These are phyloP conservation scores for Chirona hameri DNA, from an alignment of 2,888 invertebrate genomes.

Conservation along the genomic window DNA sequence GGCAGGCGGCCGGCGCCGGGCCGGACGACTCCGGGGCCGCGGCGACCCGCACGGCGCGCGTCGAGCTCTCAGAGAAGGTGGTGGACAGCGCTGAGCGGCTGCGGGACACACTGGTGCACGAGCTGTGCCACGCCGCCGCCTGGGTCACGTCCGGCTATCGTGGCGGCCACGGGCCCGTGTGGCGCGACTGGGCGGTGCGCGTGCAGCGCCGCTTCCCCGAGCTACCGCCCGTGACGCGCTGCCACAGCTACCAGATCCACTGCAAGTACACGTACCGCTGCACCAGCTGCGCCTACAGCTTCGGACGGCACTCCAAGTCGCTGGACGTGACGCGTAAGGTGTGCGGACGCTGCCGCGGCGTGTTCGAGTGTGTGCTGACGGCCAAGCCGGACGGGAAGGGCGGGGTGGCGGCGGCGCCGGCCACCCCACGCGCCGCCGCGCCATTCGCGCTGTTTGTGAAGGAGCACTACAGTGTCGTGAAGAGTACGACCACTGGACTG, in stretches of 20 bases:
- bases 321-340: constrained; percentile 66
- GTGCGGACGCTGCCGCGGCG: constrained; percentile 69
- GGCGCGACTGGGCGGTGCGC: constrained; percentile 69
- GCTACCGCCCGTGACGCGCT: constrained; percentile 72
- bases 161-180: constrained; percentile 78
- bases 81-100: constrained; percentile 73
- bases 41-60: constrained; percentile 67
- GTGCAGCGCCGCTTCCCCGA: constrained; percentile 61
- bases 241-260: constrained; percentile 78
- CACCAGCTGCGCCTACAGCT: constrained; percentile 53
- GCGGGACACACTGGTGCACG: constrained; percentile 87
- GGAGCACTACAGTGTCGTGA: constrained; percentile 59
- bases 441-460: constrained; percentile 69
- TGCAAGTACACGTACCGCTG: constrained; percentile 76
- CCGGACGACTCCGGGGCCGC: constrained; percentile 47
- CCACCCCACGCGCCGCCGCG: constrained; percentile 53
- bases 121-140: constrained; percentile 91
- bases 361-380: constrained; percentile 65
- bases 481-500: constrained; percentile 41
- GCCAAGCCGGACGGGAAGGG: not conserved
- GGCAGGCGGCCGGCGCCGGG: constrained; percentile 39
- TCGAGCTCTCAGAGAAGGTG: constrained; percentile 40
- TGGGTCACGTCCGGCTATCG: constrained; percentile 74
- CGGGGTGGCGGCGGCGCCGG: constrained; percentile 41
- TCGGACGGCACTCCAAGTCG: constrained; percentile 76